Base-by-base conservation (phyloP, 1,140 invertebrate species). In the Acromyrmex charruanus region DNA sequence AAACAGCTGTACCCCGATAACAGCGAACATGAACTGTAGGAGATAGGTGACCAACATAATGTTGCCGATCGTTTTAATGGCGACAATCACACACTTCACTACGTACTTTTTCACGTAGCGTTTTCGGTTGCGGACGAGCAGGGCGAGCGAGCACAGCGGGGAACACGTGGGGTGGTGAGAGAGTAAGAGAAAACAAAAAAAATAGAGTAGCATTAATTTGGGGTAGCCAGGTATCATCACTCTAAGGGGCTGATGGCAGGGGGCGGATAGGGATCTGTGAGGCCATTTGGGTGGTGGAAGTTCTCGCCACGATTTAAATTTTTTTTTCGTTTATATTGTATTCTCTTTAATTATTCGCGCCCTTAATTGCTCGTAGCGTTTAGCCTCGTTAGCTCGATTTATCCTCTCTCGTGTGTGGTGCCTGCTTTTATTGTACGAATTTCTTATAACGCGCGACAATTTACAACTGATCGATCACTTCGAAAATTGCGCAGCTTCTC, bases 1-100 rank as follows among this genome's bases (percentile, higher is more conserved):
- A 96, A 99, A 99, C 94, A 99, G 98, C 97, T 99, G 99, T 95
- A 99, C 99, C 96, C 99, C 99, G 96, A 99, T 99, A 95, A 99
- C 99, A 95, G 99, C 99, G 96, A 99, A 99, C 99, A 99, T 99
- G 97, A 99, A 99, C 96, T 99, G 98, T 94, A 99, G 98, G 93
- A 99, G 98, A 96, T 99, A 99, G 95, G 99, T 99, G 96, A 99
- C 99, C 97, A 99, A 97, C 97, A 99, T 99, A 96, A 99, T 99
- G 97, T 99, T 99, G 95, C 99, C 99, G 96, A 99, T 99, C 93
- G 99, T 99, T 97, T 99, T 99, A 95, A 99, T 98, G 94, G 99
- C 99, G 95, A 99, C 99, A 96, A 99, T 99, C 96, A 99, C 99
- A 97, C 99, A 99, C 96, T 99, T 99, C 94, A 99, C 99, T 96